Conservation (phyloP, 2,888 invertebrate species). For the Andrena dorsata region DNA sequence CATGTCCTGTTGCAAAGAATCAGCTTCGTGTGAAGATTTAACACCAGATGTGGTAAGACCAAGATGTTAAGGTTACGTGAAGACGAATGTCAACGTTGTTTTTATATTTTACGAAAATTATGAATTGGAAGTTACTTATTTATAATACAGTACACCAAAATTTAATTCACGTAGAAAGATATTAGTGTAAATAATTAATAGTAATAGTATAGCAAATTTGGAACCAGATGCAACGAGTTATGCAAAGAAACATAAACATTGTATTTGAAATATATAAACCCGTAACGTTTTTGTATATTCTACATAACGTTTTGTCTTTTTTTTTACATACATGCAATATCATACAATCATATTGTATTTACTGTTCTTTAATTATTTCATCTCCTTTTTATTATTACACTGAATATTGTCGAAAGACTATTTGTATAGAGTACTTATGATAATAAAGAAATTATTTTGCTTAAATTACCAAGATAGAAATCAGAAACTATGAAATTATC, state of each 20-base stretch:
- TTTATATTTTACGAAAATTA: neutral
- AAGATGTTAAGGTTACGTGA: slow-evolving; percentile 25
- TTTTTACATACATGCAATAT: too few species aligned
- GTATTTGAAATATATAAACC: too few species aligned
- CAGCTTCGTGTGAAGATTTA: slow-evolving; percentile 86
- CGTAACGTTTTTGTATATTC: too few species aligned
- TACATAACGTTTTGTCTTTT: too few species aligned
- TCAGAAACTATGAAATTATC: neutral
- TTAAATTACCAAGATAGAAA: neutral
- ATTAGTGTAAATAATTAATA: neutral
- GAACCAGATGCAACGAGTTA: too few species aligned
- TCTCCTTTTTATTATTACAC: neutral
- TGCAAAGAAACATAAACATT: too few species aligned
- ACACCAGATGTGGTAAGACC: slow-evolving; percentile 87
- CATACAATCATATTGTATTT: too few species aligned
- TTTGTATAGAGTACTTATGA: neutral
- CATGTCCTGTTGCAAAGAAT: slow-evolving; percentile 86
- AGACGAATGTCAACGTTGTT: neutral
- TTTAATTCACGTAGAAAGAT: neutral
- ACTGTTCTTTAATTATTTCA: too few species aligned
- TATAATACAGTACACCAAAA: neutral
- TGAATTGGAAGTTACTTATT: neutral
- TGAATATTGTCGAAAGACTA: neutral
- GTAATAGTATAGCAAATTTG: neutral
- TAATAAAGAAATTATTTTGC: neutral